phyloP scores from a whole-genome alignment of 2,888 invertebrate species.

The Eurytoma californica region DNA sequence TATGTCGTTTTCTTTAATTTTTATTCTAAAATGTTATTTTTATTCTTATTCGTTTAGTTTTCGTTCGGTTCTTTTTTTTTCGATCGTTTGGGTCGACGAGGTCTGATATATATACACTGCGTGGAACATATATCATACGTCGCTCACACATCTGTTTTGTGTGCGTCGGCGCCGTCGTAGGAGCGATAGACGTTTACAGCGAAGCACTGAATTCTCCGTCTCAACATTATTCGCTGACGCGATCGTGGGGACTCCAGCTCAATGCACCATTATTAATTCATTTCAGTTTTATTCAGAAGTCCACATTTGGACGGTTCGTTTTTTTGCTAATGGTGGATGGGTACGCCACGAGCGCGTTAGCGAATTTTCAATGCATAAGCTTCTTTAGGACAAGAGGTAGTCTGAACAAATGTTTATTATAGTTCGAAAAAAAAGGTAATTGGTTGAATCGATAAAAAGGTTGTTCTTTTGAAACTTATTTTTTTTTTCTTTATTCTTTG shows the following conservation, averaged over 20 bases:
- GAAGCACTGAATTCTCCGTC: conserved; percentile 41
- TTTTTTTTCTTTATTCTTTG: background rate
- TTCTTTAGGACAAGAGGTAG: conserved; percentile 38
- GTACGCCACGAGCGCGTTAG: conserved; percentile 17
- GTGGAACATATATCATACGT: too few species aligned
- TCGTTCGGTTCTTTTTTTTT: background rate
- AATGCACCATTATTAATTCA: background rate
- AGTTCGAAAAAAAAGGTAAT: conserved; percentile 35
- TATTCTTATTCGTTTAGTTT: too few species aligned
- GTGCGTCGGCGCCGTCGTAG: background rate
- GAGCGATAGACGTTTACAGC: background rate
- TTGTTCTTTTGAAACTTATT: background rate
- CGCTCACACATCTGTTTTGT: too few species aligned
- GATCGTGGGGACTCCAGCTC: conserved; percentile 7
- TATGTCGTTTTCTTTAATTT: background rate
- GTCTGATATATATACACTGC: background rate
- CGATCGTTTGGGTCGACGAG: background rate
- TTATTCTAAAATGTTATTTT: too few species aligned
- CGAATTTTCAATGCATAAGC: conserved; percentile 39
- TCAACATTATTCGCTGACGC: conserved; percentile 21
- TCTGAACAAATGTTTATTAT: conserved; percentile 9
- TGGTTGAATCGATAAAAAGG: conserved; percentile 7
- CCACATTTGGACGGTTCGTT: background rate
- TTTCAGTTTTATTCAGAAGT: background rate
- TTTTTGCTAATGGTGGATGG: background rate